These are phyloP conservation scores for Pyrgus malvae DNA, from an alignment of 2,888 invertebrate genomes.

Conservation along the genomic window DNA sequence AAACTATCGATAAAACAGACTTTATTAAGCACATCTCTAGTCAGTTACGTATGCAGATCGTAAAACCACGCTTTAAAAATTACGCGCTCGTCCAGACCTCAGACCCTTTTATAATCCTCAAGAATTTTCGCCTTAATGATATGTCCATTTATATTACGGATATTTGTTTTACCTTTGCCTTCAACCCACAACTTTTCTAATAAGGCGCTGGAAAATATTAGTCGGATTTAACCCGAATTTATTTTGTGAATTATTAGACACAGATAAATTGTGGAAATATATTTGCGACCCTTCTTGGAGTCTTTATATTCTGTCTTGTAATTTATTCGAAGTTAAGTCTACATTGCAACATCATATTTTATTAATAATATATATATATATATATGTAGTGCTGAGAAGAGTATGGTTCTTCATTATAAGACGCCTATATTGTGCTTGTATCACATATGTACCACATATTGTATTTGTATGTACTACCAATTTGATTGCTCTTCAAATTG, in stretches of 20 bases:
- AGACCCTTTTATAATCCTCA: slow-evolving; percentile 73
- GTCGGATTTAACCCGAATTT: slow-evolving; percentile 12
- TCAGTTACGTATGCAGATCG: slow-evolving; percentile 64
- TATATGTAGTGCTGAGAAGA: too few species aligned
- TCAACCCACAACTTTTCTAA: slow-evolving; percentile 38
- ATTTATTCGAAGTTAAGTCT: too few species aligned
- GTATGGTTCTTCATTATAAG: too few species aligned
- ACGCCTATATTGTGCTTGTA: too few species aligned
- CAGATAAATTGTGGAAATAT: slow-evolving; percentile 15
- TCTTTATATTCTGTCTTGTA: slow-evolving; percentile 1
- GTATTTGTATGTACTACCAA: too few species aligned
- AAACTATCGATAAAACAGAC: neutral
- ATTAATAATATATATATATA: too few species aligned
- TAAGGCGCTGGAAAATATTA: slow-evolving; percentile 29
- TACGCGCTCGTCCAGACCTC: slow-evolving; percentile 54
- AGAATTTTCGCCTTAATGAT: slow-evolving; percentile 70
- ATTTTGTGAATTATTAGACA: slow-evolving; percentile 4
- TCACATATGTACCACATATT: too few species aligned
- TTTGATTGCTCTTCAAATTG: too few species aligned
- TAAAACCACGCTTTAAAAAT: slow-evolving; percentile 72
- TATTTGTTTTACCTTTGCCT: slow-evolving; percentile 53
- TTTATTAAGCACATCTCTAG: slow-evolving; percentile 43
- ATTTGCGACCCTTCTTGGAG: slow-evolving; percentile 10
- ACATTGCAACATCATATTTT: too few species aligned
- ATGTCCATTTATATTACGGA: slow-evolving; percentile 63